These are phyloP conservation scores for Tridacna crocea DNA, from an alignment of 2,888 invertebrate species.

Conservation along the genomic window DNA sequence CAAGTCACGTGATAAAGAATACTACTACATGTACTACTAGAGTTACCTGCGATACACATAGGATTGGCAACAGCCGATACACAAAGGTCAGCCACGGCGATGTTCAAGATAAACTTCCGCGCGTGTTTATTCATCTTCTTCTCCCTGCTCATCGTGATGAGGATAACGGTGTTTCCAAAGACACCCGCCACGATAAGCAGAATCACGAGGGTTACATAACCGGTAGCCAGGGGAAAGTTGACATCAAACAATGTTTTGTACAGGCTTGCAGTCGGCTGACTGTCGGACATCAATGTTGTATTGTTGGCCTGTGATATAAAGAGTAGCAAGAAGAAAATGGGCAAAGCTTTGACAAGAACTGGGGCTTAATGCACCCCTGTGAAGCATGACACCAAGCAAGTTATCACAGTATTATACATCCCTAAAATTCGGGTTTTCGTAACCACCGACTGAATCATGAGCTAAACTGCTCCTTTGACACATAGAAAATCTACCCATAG, in stretches of 20 bases:
- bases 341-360: too few species aligned
- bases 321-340: too few species aligned
- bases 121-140: constrained; percentile 64
- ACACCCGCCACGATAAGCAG: constrained; percentile 45
- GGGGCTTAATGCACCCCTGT: too few species aligned
- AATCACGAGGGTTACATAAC: constrained; percentile 64
- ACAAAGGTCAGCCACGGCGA: constrained; percentile 75
- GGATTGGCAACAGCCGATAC: constrained; percentile 75
- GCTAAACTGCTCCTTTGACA: too few species aligned
- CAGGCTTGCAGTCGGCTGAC: too few species aligned
- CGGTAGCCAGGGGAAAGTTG: constrained; percentile 58
- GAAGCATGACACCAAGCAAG: too few species aligned
- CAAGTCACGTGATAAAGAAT: too few species aligned
- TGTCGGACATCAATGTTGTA: neutral
- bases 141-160: constrained; percentile 60
- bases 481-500: too few species aligned
- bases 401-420: too few species aligned
- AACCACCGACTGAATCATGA: too few species aligned
- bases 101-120: constrained; percentile 70
- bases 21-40: neutral
- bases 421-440: too few species aligned
- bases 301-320: constrained; percentile 1
- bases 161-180: constrained; percentile 67
- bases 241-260: constrained; percentile 57
- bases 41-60: constrained; percentile 74